Base-by-base conservation (phyloP, 2,888 invertebrate genomes). In the Hipparchia semele region DNA sequence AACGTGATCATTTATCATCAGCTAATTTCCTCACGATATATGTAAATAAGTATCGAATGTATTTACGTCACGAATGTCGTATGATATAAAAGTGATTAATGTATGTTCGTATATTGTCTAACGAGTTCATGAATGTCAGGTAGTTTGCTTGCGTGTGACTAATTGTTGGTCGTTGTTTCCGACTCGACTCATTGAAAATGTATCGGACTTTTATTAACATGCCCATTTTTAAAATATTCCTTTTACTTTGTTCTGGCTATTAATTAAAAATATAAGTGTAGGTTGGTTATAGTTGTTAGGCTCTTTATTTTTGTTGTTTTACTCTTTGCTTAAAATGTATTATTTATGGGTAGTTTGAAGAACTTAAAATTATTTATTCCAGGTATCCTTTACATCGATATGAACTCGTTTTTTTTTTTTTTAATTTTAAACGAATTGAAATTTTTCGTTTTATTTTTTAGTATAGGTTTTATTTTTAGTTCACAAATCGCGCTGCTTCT, bases 91-190 rank as follows among this genome's bases (percentile, higher is more conserved):
- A 53, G 49, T 45, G 39, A 7, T n/a, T 39, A 61, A 59, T 72
- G 75, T 73, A 65, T 75, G 73, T 72, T 51, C 13, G 74, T 73
- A 69, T 71, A 73, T 73, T 62, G 75, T 78, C 77, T 78, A 79
- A 78, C 78, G 71, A 77, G 71, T 68, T 68, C 71, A 75, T 73
- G 73, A 80, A 77, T 80, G 77, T 79, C 79, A 75, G 76, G 74
- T 72, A 75, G 77, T 80, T 78, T 78, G 78, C 77, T 87, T 79
- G 82, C 83, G 82, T 84, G 84, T 78, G 70, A 71, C 76, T 86
- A 84, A 86, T 84, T 86, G 82, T 79, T 59, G 77, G 73, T 69
- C 76, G 72, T 68, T 76, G 74, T 75, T 75, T 71, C 59, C 72
- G 46, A 71, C 73, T 74, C 78, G 72, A 72, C 75, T 79, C 76